Evolutionary conservation across 2,797 vertebrate genomes (phyloP), one percentile per base, ranked within the genome.

Genomic region (Atherinosoma microstoma): DNA sequence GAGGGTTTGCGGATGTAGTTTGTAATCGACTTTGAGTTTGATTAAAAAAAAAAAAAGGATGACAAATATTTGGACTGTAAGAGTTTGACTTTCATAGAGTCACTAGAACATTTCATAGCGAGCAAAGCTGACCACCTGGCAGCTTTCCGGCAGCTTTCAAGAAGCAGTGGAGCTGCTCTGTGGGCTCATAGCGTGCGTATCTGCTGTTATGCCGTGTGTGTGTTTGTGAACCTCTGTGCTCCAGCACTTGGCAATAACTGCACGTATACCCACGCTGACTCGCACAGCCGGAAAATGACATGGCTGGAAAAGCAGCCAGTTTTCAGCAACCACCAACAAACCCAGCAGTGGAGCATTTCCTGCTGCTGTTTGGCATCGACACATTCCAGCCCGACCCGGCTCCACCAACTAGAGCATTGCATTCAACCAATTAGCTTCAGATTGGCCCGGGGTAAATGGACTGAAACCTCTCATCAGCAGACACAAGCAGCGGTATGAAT

Each of bases 351-450:
- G 70, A 78, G 79, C 63, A 75, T 80, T 88, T 79, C 75, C 70
- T 78, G 67, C 79, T 68, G 59, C 84, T 73, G 68, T 79, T 84
- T 75, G 79, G 75, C 74, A 73, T 69, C 74, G 80, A 18, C 68
- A 0, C 80, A 66, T 83, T 84, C 78, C 73, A 69, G 70, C 32
- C 58, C 11, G 7, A 71, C 73, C 68, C 62, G 34, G 36, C 68
- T 77, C 40, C 22, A 83, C 80, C 69, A 84, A 85, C 65, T 79
- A 80, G 84, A 89, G 86, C 88, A 35, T 82, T 76, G 76, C 73
- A 84, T 90, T 70, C 68, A 70, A 80, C 73, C 82, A 84, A 70
- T 87, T 85, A 84, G 58, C 63, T 79, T 4, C 59, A 74, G 65
- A 76, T 83, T 74, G 67, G 74, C 58, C 58, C 8, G 1, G 4